Conservation (phyloP, 2,888 invertebrate species). For the Eueremaeus valkanovi region DNA sequence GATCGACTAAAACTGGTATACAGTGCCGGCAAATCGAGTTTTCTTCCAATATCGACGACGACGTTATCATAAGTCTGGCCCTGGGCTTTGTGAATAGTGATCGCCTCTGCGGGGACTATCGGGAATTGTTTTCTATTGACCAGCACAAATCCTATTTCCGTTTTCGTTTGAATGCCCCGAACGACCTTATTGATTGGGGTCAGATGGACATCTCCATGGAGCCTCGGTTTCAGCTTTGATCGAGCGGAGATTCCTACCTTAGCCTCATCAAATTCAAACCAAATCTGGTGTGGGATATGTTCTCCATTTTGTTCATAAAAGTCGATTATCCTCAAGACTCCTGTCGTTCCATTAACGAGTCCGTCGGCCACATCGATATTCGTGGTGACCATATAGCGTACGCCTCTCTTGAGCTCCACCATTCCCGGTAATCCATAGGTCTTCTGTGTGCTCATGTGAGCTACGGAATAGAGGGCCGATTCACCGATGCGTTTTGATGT, state of each 20-base stretch:
- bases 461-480: background rate
- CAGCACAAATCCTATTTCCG: background rate
- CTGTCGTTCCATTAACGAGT: constrained; percentile 46
- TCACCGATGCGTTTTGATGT: background rate
- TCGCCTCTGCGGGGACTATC: constrained; percentile 45
- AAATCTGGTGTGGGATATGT: background rate
- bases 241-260: background rate
- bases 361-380: constrained; percentile 46
- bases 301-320: background rate
- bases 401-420: constrained; percentile 32
- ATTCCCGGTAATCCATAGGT: background rate
- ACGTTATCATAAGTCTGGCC: constrained; percentile 42
- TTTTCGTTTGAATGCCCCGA: background rate
- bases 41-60: constrained; percentile 3
- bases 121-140: constrained; percentile 45
- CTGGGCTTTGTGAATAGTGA: constrained; percentile 47
- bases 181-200: background rate
- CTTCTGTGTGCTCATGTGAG: background rate
- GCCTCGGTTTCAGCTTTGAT: background rate
- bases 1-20: background rate
- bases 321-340: constrained; percentile 37
- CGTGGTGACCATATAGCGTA: constrained; percentile 43
- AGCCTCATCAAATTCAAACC: background rate
- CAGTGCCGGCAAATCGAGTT: background rate
- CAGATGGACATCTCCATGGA: background rate